Base-by-base conservation (phyloP, 2,888 invertebrate genomes). In the Syritta pipiens region DNA sequence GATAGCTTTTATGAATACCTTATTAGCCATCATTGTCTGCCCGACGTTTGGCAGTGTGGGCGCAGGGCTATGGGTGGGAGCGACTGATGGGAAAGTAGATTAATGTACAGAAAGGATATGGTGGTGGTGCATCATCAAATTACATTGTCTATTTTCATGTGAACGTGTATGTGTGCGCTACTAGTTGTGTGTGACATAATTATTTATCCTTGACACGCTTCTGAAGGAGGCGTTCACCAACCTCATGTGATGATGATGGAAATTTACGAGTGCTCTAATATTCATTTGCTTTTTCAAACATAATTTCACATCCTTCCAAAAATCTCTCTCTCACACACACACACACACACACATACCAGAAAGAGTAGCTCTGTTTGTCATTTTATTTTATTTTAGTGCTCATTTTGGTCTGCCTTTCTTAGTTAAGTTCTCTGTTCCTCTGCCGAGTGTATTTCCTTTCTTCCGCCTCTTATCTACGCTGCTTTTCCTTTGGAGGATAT, bases 171-270 rank as follows among this genome's bases (percentile, higher is more conserved):
- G 46, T 37, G 22, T 7, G 9, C 6, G 9, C n/a, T 17, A 48
- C 71, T 77, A 53, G 69, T 77, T 77, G n/a, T 37, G 71, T 71
- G 59, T 65, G 65, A 71, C 71, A 71, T 59, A 24, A 69, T 69
- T 65, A 77, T 77, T 59, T 77, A 71, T 77, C 77, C 77, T 77
- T 77, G 77, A 77, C 71, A 77, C 53, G 71, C 46, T 77, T 77
- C 59, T 44, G 14, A 51, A 53, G 59, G 28, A 24, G 10, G 24
- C 10, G 19, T 30, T 4, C 9, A n/a, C 14, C 9, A 17, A 9
- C 1, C 2, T 10, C 1, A 17, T 24, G 3, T 1, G 30, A 28
- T 26, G 37, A 65, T 37, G 67, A 57, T 42, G 22, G 30, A 68
- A 40, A 55, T 71, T 71, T 71, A 69, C 44, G 42, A 51, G 28